These are phyloP conservation scores for Chionodraco myersi DNA, from an alignment of 2,113 vertebrate species.

Conservation along the genomic window DNA sequence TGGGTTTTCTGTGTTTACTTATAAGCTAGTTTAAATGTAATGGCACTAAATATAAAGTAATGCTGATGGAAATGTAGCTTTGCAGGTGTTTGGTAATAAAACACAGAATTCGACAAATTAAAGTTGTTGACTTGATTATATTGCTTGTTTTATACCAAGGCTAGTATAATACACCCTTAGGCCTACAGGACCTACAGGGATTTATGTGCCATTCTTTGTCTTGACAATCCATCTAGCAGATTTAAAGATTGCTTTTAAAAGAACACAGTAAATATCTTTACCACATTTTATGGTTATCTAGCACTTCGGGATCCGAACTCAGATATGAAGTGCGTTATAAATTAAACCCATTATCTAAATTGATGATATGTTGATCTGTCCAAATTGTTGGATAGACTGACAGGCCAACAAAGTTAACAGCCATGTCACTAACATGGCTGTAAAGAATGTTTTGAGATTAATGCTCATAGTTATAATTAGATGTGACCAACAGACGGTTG, in stretches of 20 bases:
- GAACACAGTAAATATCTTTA: too few relatives aligned
- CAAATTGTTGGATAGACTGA: neutral
- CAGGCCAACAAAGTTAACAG: too few relatives aligned
- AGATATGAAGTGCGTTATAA: too few relatives aligned
- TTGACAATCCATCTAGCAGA: neutral
- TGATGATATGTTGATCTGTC: too few relatives aligned
- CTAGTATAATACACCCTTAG: neutral
- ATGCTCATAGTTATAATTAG: neutral
- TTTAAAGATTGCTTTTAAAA: too few relatives aligned
- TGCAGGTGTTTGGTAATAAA: neutral
- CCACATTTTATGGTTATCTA: too few relatives aligned
- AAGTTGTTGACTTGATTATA: neutral
- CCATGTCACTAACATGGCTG: neutral
- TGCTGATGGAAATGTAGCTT: neutral
- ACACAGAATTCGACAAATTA: neutral
- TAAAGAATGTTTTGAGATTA: neutral
- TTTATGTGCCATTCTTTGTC: too few relatives aligned
- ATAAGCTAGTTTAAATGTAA: neutral
- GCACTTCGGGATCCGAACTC: too few relatives aligned
- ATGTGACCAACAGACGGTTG: too few relatives aligned
- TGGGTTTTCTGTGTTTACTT: neutral
- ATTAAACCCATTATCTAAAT: too few relatives aligned
- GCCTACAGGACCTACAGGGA: too few relatives aligned
- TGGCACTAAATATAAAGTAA: neutral
- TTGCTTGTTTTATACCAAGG: neutral